These are phyloP conservation scores for Subacronicta megacephala DNA, from an alignment of 2,888 invertebrate species.

Conservation along the genomic window DNA sequence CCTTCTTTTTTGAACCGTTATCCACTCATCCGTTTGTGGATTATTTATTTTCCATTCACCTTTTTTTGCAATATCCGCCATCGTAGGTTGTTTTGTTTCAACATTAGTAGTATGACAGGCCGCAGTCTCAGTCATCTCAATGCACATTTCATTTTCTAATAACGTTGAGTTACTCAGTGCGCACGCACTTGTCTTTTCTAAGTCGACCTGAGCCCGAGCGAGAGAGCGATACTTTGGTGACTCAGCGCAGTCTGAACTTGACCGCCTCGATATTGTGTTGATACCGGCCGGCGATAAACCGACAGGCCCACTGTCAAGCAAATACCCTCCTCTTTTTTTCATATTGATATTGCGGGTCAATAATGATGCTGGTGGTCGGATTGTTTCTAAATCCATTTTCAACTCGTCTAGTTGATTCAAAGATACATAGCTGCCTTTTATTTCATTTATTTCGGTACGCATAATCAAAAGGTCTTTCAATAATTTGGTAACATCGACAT, in stretches of 20 bases:
- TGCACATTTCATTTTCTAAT: constrained; percentile 1
- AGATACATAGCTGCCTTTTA: not conserved
- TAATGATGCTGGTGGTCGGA: not conserved
- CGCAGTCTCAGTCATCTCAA: constrained; percentile 1
- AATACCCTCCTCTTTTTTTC: not conserved
- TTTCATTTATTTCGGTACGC: not conserved
- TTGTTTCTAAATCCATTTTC: not conserved
- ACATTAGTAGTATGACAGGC: not conserved
- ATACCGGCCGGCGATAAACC: not conserved
- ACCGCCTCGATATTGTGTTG: not conserved
- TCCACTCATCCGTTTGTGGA: not conserved
- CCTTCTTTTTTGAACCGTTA: not conserved
- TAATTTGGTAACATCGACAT: not conserved
- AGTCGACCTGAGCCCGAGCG: not conserved
- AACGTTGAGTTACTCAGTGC: constrained; percentile 5
- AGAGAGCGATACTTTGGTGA: constrained; percentile 14
- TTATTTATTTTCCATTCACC: constrained; percentile 3
- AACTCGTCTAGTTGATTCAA: not conserved
- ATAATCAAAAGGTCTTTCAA: not conserved
- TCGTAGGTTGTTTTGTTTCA: constrained; percentile 1
- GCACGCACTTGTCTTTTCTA: not conserved
- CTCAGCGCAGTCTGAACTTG: not conserved
- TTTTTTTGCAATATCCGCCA: constrained; percentile 1
- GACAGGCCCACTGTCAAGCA: not conserved
- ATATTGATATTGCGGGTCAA: not conserved